Evolutionary conservation across 2,888 invertebrate genomes (phyloP), one percentile per base, ranked within the genome.

Genomic region (Lissocephala sabroskyi): DNA sequence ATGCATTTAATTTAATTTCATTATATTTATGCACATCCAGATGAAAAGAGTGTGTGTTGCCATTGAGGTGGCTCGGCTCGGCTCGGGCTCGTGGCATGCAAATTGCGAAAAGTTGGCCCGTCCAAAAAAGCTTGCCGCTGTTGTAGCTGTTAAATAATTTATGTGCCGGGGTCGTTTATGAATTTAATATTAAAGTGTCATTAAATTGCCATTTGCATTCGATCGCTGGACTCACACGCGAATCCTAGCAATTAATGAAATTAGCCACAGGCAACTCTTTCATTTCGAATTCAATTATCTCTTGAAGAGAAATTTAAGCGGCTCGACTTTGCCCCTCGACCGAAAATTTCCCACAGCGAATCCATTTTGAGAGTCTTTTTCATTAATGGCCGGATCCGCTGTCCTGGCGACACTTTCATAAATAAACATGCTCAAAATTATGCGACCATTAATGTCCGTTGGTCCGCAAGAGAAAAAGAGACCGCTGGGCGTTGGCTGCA

Each of bases 1-100:
- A 75, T 76, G 76, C 71, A 73, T 73, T 73, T 78, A 73, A 78
- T 73, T 73, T 73, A 73, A 73, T 73, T 73, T 77, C 68, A 70
- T 70, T 70, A 77, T 70, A 77, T 70, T 70, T 70, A 70, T 77
- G 75, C 71, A 73, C 68, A 70, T 65, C 75, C 70, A 68, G 65
- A 62, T 35, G 35, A 35, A 35, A n/a, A 35, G 35, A 35, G 16
- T 35, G 35, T 35, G 10, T 32, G 18, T 40, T 10, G 18, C 14
- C 10, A 9, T 35, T 26, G 26, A 13, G 32, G 10, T 43, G 7
- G 33, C 16, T 23, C 7, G 30, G 10, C 28, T 33, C 17, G 1
- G 26, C 28, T 11, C 32, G 26, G 36, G 32, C 10, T 47, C 16
- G 49, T 41, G 70, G 56, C 63, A 62, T 50, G 71, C 44, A 59